phyloP scores from a whole-genome alignment of 2,888 invertebrate species.

The Brachypterus glaber region DNA sequence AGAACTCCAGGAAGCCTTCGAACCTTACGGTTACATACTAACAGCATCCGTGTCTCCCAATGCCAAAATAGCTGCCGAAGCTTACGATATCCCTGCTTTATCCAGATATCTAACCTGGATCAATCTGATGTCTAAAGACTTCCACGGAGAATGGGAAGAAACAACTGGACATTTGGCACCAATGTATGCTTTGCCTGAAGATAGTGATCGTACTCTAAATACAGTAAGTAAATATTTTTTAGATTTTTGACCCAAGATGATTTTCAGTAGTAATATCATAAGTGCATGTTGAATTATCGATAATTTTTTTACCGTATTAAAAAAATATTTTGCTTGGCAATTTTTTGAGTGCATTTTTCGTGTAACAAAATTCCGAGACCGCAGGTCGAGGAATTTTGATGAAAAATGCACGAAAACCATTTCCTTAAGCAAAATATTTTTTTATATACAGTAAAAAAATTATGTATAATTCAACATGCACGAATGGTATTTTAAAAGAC shows the following conservation, averaged over 20 bases:
- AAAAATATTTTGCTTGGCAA: too few species aligned
- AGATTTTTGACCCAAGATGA: slow-evolving; percentile 1
- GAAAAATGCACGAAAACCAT: too few species aligned
- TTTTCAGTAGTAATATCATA: too few species aligned
- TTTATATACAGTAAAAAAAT: too few species aligned
- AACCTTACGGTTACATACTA: slow-evolving; percentile 59
- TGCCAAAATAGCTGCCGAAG: slow-evolving; percentile 72
- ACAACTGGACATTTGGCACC: slow-evolving; percentile 84
- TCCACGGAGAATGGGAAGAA: slow-evolving; percentile 87
- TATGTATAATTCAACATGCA: too few species aligned
- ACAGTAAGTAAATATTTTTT: slow-evolving; percentile 45
- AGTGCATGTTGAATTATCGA: too few species aligned
- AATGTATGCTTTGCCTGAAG: slow-evolving; percentile 68
- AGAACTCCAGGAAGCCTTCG: slow-evolving; percentile 64
- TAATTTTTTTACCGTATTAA: too few species aligned
- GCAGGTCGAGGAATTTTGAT: too few species aligned
- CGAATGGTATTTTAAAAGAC: too few species aligned
- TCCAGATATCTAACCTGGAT: slow-evolving; percentile 79
- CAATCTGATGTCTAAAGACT: slow-evolving; percentile 85
- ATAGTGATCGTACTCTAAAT: slow-evolving; percentile 68
- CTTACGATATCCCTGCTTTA: slow-evolving; percentile 72
- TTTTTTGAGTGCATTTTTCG: too few species aligned
- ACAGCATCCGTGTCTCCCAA: slow-evolving; percentile 82
- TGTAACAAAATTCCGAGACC: too few species aligned
- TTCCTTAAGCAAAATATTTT: too few species aligned